phyloP scores from a whole-genome alignment of 2,113 vertebrate genomes.

The Syngnathoides biaculeatus region DNA sequence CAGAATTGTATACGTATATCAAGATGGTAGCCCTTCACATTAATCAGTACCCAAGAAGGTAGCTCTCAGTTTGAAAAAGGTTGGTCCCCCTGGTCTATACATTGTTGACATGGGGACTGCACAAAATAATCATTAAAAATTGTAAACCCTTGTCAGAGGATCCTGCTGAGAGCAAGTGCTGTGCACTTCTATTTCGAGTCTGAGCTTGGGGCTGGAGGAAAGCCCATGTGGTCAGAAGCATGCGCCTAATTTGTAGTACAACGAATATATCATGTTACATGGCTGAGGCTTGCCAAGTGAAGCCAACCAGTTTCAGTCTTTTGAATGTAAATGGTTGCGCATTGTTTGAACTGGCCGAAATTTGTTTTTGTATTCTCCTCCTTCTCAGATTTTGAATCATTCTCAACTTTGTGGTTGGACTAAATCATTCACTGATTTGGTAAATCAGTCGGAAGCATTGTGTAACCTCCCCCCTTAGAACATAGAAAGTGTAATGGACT shows the following conservation, averaged over 20 bases:
- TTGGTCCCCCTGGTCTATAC: not conserved
- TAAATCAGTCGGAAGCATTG: constrained; percentile 42
- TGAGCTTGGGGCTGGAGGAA: constrained; percentile 25
- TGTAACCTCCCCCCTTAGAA: constrained; percentile 29
- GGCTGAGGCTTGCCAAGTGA: constrained; percentile 21
- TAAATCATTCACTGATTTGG: constrained; percentile 41
- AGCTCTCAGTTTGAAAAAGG: too few species aligned
- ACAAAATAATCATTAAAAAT: not conserved
- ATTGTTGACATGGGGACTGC: not conserved
- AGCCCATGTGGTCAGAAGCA: constrained; percentile 18
- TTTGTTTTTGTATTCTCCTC: constrained; percentile 24
- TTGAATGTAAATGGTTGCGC: constrained; percentile 23
- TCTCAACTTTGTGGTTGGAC: constrained; percentile 41
- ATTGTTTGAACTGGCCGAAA: constrained; percentile 15
- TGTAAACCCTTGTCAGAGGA: not conserved
- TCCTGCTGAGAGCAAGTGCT: not conserved
- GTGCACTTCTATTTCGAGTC: constrained; percentile 13
- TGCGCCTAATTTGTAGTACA: constrained; percentile 14
- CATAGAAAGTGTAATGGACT: constrained; percentile 63
- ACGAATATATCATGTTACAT: constrained; percentile 39
- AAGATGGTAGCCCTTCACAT: too few species aligned
- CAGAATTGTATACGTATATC: too few species aligned
- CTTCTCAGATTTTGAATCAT: constrained; percentile 23
- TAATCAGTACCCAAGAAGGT: too few species aligned
- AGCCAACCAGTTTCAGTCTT: constrained; percentile 29